Conservation (phyloP, 2,888 invertebrate genomes). For the Podabrus alpinus region DNA sequence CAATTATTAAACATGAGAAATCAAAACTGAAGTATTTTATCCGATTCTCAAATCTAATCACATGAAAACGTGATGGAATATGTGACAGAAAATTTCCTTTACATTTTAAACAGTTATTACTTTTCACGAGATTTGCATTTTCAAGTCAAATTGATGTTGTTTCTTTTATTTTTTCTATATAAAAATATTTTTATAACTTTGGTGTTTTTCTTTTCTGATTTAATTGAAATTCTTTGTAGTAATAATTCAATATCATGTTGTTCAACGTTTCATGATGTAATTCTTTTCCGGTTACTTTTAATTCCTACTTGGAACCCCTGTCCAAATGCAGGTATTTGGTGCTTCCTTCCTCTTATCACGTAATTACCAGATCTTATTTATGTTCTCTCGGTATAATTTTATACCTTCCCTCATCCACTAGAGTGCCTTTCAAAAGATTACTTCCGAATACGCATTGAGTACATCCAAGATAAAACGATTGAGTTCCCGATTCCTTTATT, state of each 20-base stretch:
- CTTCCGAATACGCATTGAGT: neutral
- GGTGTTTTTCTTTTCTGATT: neutral
- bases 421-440: neutral
- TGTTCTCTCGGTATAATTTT: neutral
- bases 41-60: neutral
- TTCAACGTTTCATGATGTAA: neutral
- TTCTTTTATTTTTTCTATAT: too few species aligned
- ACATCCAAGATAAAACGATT: neutral
- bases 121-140: neutral
- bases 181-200: too few species aligned
- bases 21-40: neutral
- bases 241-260: neutral
- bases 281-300: neutral
- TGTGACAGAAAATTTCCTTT: neutral
- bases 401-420: neutral
- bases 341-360: neutral
- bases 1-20: too few species aligned
- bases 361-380: neutral
- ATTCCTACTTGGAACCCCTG: neutral
- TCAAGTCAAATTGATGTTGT: too few species aligned
- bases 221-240: neutral
- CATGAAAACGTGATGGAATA: neutral
- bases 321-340: neutral
- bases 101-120: neutral
- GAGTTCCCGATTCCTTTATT: neutral